phyloP scores from a whole-genome alignment of 2,888 invertebrate genomes.

The Tenthredo scrophulariae region DNA sequence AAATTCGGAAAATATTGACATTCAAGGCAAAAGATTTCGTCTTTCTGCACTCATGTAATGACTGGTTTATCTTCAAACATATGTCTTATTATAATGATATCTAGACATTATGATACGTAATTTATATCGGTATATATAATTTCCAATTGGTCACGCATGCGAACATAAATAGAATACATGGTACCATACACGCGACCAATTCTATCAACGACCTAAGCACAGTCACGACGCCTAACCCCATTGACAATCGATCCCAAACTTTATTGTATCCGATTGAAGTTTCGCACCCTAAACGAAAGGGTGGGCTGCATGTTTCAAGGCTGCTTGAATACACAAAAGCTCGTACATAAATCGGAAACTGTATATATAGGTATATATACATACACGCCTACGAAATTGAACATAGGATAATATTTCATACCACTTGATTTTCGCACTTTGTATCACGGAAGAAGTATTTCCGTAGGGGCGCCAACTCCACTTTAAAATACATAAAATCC shows the following conservation, averaged over 20 bases:
- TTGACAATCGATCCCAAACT: constrained; percentile 47
- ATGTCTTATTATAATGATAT: not conserved
- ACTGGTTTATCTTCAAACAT: not conserved
- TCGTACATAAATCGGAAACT: constrained; percentile 11
- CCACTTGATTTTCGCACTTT: constrained; percentile 27
- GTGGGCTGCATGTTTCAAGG: constrained; percentile 47
- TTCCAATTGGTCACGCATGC: constrained; percentile 31
- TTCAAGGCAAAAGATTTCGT: not conserved
- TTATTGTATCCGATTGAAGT: constrained; percentile 51
- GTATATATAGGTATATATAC: not conserved
- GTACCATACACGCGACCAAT: constrained; percentile 1
- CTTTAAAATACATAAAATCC: not conserved
- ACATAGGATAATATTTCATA: constrained; percentile 15
- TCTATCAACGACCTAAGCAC: constrained; percentile 45
- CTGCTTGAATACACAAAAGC: constrained; percentile 46
- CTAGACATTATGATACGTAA: not conserved
- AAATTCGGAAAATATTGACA: not conserved
- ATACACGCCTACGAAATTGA: not conserved
- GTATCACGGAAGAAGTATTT: not conserved
- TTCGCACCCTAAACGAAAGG: constrained; percentile 49
- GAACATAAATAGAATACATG: not conserved
- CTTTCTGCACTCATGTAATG: not conserved
- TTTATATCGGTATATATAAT: not conserved
- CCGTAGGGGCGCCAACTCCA: not conserved
- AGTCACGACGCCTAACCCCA: constrained; percentile 40